These are phyloP conservation scores for Matsumurasca onukii DNA, from an alignment of 1,140 invertebrate genomes.

Conservation along the genomic window DNA sequence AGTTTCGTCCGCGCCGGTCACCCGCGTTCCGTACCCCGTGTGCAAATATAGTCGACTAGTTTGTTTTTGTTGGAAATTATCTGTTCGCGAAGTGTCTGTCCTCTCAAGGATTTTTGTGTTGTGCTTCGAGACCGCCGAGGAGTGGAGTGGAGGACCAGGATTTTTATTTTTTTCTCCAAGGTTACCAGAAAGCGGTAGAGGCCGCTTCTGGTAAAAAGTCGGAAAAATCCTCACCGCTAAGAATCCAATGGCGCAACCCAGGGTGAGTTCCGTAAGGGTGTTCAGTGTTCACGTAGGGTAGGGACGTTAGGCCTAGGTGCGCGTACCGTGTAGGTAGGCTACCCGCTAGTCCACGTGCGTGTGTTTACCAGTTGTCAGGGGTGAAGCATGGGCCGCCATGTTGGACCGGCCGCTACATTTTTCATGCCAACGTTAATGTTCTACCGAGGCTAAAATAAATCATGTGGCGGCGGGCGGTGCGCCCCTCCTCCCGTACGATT, in stretches of 20 bases:
- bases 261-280: constrained; percentile 19
- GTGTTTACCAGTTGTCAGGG: constrained; percentile 16
- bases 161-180: constrained; percentile 9
- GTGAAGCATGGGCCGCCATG: constrained; percentile 26
- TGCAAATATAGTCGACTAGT: background rate
- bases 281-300: too few relatives aligned
- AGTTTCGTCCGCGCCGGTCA: too few relatives aligned
- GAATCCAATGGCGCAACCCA: constrained; percentile 29
- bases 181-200: constrained; percentile 26
- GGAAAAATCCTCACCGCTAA: constrained; percentile 28
- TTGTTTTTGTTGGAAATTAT: background rate
- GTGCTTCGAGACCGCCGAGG: too few relatives aligned
- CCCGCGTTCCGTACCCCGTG: background rate
- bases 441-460: constrained; percentile 15
- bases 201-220: constrained; percentile 28
- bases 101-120: too few relatives aligned
- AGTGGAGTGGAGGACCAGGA: too few relatives aligned
- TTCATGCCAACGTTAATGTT: constrained; percentile 24
- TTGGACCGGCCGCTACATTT: constrained; percentile 23
- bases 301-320: too few relatives aligned
- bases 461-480: constrained; percentile 4
- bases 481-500: constrained; percentile 5
- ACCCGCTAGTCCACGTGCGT: too few relatives aligned
- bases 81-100: too few relatives aligned
- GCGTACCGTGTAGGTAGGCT: too few relatives aligned